Evolutionary conservation across 1,140 invertebrate species (phyloP).

Genomic region (Euura saliciscinereae): DNA sequence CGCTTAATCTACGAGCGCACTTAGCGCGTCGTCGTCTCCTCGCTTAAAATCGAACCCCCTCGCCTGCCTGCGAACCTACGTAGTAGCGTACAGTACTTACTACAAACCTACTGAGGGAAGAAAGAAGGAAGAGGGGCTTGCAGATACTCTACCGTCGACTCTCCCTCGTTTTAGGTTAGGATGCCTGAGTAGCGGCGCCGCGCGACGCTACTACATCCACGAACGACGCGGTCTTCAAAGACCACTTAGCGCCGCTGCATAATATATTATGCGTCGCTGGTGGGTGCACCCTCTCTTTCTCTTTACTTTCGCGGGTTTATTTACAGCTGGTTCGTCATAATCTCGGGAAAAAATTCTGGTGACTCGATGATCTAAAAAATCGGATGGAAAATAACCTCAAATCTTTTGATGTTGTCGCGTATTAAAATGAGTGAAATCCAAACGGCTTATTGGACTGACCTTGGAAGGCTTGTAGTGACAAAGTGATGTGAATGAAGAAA

Average conservation of each 20-base stretch:
- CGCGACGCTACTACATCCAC: neutral
- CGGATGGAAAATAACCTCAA: too few species aligned
- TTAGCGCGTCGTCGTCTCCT: neutral
- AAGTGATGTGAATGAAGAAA: too few species aligned
- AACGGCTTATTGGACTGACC: too few species aligned
- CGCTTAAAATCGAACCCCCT: neutral
- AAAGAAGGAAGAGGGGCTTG: too few species aligned
- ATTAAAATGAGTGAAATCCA: too few species aligned
- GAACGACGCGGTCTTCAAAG: neutral
- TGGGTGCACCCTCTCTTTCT: conserved; percentile 13
- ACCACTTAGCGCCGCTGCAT: conserved; percentile 50
- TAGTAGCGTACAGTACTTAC: too few species aligned
- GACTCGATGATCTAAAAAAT: too few species aligned
- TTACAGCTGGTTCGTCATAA: too few species aligned
- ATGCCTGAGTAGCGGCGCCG: neutral
- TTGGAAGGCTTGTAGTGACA: too few species aligned
- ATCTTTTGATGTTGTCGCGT: too few species aligned
- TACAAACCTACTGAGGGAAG: too few species aligned
- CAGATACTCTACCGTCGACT: conserved; percentile 11
- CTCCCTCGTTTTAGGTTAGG: neutral
- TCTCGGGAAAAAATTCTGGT: too few species aligned
- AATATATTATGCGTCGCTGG: conserved; percentile 49
- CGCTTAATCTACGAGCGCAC: neutral
- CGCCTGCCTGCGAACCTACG: neutral
- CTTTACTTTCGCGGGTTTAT: neutral